Conservation (phyloP, 2,888 invertebrate genomes). For the Gonocerus acuteangulatus region DNA sequence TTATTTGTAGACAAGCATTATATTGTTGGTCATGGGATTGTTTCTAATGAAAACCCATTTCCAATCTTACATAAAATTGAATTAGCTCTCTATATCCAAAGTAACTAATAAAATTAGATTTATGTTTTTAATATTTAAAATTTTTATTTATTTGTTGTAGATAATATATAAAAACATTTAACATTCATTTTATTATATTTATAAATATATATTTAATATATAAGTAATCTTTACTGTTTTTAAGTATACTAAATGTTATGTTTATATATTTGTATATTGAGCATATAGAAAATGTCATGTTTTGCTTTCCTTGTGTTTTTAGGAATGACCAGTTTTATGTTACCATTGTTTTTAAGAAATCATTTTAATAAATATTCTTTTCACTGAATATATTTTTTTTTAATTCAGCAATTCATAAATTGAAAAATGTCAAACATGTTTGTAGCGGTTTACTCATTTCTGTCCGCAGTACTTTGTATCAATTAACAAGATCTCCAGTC, state of each 20-base stretch:
- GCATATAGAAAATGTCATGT: neutral
- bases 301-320: constrained; percentile 12
- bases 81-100: constrained; percentile 11
- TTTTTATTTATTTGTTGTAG: constrained; percentile 5
- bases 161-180: neutral
- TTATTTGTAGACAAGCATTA: neutral
- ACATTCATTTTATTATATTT: constrained; percentile 1
- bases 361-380: constrained; percentile 14
- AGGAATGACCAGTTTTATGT: constrained; percentile 25
- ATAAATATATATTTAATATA: neutral
- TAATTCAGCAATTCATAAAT: too few relatives aligned
- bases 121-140: too few relatives aligned
- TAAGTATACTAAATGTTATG: too few relatives aligned
- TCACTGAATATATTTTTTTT: too few relatives aligned
- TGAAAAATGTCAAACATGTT: too few relatives aligned
- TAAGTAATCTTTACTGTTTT: constrained; percentile 1
- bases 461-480: too few relatives aligned
- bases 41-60: constrained; percentile 4
- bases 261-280: constrained; percentile 3
- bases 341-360: constrained; percentile 15
- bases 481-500: too few relatives aligned
- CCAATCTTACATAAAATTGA: neutral
- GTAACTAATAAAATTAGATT: too few relatives aligned
- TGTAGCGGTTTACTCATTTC: too few relatives aligned
- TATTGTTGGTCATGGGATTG: constrained; percentile 4